A percentile compares a stretch with the other conserved stretches of the same genome.
These are phyloP conservation scores for Frankliniella fusca DNA, from an alignment of 2,888 invertebrate genomes.

Conservation along the genomic window DNA sequence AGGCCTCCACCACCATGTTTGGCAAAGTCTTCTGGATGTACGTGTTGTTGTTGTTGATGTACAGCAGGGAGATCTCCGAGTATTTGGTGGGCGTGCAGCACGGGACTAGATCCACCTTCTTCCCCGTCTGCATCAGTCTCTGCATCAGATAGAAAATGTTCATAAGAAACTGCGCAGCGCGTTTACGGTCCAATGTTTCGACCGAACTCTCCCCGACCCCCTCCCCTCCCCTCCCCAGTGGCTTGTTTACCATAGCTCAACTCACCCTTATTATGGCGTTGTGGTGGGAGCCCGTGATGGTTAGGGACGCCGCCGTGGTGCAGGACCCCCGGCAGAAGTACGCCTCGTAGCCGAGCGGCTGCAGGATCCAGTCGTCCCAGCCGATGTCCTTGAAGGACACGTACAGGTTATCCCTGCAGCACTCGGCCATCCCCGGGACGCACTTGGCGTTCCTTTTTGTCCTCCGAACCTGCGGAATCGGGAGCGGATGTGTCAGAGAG, in stretches of 20 bases:
- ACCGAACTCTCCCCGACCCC: neutral
- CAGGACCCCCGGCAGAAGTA: constrained; percentile 84
- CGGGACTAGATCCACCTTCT: constrained; percentile 64
- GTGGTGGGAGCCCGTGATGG: constrained; percentile 62
- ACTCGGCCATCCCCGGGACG: constrained; percentile 64
- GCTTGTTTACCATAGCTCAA: constrained; percentile 35
- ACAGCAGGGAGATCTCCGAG: constrained; percentile 72
- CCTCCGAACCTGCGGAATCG: constrained; percentile 48
- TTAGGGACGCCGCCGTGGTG: constrained; percentile 65
- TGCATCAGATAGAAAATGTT: neutral
- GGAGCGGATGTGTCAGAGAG: neutral
- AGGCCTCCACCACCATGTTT: constrained; percentile 88
- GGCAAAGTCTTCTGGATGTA: constrained; percentile 74
- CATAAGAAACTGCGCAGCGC: neutral
- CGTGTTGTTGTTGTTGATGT: constrained; percentile 73
- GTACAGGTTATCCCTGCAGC: constrained; percentile 76
- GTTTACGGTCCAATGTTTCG: too few relatives aligned
- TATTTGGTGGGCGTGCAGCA: constrained; percentile 84
- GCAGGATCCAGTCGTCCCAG: constrained; percentile 84
- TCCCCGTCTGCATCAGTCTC: constrained; percentile 40
- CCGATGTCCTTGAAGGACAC: constrained; percentile 80
- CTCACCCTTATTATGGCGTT: constrained; percentile 71
- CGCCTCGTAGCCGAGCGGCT: constrained; percentile 77
- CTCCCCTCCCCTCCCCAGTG: neutral
- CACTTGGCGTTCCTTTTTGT: constrained; percentile 65